These are phyloP conservation scores for Budorcas taxicolor DNA, from an alignment of 2,113 vertebrate genomes.

Conservation along the genomic window DNA sequence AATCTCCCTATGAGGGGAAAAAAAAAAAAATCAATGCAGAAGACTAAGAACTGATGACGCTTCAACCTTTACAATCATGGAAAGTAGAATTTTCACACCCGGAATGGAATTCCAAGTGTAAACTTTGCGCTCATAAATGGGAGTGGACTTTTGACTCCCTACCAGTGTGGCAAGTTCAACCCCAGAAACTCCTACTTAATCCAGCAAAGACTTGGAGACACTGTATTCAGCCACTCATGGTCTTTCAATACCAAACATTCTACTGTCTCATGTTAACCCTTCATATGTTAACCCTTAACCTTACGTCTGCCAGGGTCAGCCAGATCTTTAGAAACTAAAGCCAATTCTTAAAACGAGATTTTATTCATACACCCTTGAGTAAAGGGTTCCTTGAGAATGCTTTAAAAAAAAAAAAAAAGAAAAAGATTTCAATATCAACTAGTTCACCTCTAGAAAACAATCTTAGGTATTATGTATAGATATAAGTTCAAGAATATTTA, in stretches of 20 bases:
- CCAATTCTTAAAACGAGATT: neutral
- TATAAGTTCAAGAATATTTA: neutral
- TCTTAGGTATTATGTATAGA: neutral
- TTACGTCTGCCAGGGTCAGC: neutral
- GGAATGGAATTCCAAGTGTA: neutral
- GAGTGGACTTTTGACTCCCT: neutral
- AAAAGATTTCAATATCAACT: neutral
- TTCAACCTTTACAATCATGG: neutral
- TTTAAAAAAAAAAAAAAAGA: too few species aligned
- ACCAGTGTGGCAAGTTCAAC: rapidly evolving
- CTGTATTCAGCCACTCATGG: rapidly evolving
- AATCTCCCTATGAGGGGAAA: constrained; percentile 88
- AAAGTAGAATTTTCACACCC: neutral
- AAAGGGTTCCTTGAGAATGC: neutral
- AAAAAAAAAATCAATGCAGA: neutral
- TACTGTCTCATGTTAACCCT: neutral
- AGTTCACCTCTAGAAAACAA: neutral
- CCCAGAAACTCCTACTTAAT: neutral
- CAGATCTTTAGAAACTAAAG: neutral
- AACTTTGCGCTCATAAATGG: neutral
- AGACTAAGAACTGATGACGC: neutral
- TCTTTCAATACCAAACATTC: neutral
- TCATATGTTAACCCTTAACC: neutral
- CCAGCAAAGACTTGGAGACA: neutral
- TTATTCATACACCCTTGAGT: neutral